Conservation (phyloP, 2,797 vertebrate genomes). For the Eupleurogrammus muticus region DNA sequence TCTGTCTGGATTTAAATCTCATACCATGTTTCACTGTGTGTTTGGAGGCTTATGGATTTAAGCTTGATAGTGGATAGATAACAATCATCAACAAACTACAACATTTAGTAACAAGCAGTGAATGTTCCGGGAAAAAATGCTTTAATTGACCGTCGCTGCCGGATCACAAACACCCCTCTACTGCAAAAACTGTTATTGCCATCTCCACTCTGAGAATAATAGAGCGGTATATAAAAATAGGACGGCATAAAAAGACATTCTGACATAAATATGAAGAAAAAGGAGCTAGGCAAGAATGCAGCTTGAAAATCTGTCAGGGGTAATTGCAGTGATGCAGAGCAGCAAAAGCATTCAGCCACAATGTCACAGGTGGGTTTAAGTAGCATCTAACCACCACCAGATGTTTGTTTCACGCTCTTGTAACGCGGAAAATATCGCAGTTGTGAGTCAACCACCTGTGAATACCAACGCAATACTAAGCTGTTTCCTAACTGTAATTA, state of each 20-base stretch:
- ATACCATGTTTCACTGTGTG: conserved; percentile 4
- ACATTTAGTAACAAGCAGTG: neutral
- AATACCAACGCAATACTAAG: conserved; percentile 48
- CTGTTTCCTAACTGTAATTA: conserved; percentile 60
- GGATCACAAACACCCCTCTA: neutral
- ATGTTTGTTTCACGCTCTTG: conserved; percentile 58
- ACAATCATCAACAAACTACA: neutral
- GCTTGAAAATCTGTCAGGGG: conserved; percentile 23
- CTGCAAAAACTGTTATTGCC: conserved; percentile 1
- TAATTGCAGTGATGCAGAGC: conserved; percentile 31
- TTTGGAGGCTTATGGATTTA: neutral
- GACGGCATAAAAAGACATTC: conserved; percentile 13
- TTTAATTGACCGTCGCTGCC: neutral
- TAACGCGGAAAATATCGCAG: conserved; percentile 53
- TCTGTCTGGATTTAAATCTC: conserved; percentile 1
- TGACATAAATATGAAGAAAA: conserved; percentile 17
- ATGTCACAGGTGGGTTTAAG: conserved; percentile 65
- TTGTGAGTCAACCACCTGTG: conserved; percentile 67
- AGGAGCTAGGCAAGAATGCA: conserved; percentile 7
- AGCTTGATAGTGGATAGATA: neutral
- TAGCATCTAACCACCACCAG: conserved; percentile 57
- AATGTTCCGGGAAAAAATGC: neutral
- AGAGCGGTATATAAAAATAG: neutral
- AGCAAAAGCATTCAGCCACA: conserved; percentile 46
- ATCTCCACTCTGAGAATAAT: neutral